phyloP scores from a whole-genome alignment of 2,888 invertebrate genomes.

The Junonia oenone region DNA sequence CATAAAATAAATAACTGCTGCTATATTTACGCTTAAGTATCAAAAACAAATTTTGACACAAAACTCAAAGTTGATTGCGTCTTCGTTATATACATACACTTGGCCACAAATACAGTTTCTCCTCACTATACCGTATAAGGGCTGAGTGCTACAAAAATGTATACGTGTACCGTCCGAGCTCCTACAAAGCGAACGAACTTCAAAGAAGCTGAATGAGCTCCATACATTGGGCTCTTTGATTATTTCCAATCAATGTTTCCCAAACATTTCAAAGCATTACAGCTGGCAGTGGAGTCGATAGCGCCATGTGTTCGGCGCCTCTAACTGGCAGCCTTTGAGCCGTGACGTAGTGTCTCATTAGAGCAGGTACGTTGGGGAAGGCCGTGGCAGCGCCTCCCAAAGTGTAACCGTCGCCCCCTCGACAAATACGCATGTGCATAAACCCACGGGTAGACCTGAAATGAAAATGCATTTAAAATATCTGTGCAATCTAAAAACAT shows the following conservation, averaged over 20 bases:
- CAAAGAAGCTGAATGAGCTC: slow-evolving; percentile 9
- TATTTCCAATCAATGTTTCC: slow-evolving; percentile 8
- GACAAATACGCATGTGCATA: slow-evolving; percentile 98
- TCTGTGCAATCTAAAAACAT: background rate
- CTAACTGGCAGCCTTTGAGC: slow-evolving; percentile 95
- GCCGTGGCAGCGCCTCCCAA: slow-evolving; percentile 96
- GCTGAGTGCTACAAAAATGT: slow-evolving; percentile 1
- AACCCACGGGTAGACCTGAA: slow-evolving; percentile 95
- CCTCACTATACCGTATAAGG: slow-evolving; percentile 5
- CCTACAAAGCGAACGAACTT: slow-evolving; percentile 18
- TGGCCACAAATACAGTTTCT: slow-evolving; percentile 4
- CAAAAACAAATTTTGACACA: slow-evolving; percentile 24
- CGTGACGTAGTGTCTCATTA: slow-evolving; percentile 94
- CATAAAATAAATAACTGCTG: slow-evolving; percentile 46
- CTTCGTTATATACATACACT: slow-evolving; percentile 28
- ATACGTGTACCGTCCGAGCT: slow-evolving; percentile 1
- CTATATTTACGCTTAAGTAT: slow-evolving; percentile 32
- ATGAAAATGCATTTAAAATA: slow-evolving; percentile 27
- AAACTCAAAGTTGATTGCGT: slow-evolving; percentile 21
- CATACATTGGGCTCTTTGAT: slow-evolving; percentile 10
- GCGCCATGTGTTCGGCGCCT: slow-evolving; percentile 97
- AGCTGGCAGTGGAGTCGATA: slow-evolving; percentile 93
- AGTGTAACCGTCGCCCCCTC: slow-evolving; percentile 89
- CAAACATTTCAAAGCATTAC: slow-evolving; percentile 82
- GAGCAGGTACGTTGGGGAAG: slow-evolving; percentile 94